Percentiles rank a stretch among this genome's conserved stretches.
These are phyloP conservation scores for Stichodactyla helianthus DNA, from an alignment of 64 coral and sea anemone species.

Conservation along the genomic window DNA sequence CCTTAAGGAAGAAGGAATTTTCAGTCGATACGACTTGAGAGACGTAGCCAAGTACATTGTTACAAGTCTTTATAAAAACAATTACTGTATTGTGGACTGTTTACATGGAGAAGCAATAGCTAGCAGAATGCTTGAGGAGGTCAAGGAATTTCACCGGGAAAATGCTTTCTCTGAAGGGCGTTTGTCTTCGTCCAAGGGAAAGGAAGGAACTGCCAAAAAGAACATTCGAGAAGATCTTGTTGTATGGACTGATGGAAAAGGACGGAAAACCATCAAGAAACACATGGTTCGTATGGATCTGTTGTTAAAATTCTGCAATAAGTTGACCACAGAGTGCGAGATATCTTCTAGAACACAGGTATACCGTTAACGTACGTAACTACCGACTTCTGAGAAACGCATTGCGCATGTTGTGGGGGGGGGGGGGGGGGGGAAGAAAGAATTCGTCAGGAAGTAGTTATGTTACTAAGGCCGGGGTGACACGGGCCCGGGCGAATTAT, in stretches of 20 bases:
- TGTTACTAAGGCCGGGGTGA: no score
- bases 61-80: not conserved
- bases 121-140: not conserved
- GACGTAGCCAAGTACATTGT: conserved; percentile 8
- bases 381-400: not conserved
- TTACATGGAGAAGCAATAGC: conserved; percentile 5
- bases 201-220: not conserved
- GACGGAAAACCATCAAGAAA: conserved; percentile 4
- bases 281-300: conserved; percentile 27
- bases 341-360: conserved; percentile 24
- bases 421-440: no score
- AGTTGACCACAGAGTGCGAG: not conserved
- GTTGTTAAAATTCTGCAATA: conserved; percentile 12
- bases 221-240: conserved; percentile 2
- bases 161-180: conserved; percentile 1
- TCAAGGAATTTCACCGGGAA: not conserved
- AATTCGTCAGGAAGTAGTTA: no score
- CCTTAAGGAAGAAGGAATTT: not conserved
- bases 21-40: not conserved
- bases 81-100: conserved; percentile 21
- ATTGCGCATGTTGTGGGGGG: not conserved
- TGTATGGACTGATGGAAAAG: conserved; percentile 10
- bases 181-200: not conserved
- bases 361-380: not conserved
- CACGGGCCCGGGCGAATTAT: no score